Base-by-base conservation (phyloP, 1,140 invertebrate genomes). In the Thaumetopoea pityocampa region DNA sequence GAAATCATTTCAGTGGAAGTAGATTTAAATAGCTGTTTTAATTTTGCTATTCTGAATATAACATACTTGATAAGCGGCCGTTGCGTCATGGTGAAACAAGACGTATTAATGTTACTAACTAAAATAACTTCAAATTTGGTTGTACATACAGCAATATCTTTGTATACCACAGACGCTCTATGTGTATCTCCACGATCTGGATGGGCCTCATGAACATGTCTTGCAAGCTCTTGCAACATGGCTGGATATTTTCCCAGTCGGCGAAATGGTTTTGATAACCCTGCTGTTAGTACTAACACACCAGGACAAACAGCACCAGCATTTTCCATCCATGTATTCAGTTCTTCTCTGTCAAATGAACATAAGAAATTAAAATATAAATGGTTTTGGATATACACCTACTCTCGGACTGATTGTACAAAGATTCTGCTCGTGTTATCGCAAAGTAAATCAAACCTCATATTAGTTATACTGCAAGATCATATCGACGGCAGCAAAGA, bases 181-280 rank as follows among this genome's bases (percentile, higher is more conserved):
- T 99, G 97, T 1, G 96, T 95, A 70, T 99, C 97, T 1, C 98
- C 98, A 51, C 97, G 87, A 84, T 99, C 98, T 1, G 94, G 90
- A 85, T 99, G 97, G 67, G 91, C 93, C 80, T 98, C 97, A 87
- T 97, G 94, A 17, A 98, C 93, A 71, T 98, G 96, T 45, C 97
- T 87, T 65, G 98, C 96, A 28, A 99, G 82, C 82, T 99, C 98
- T 83, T 98, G 96, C 9, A 99, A 86, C 90, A 95, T 93, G 15
- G 92, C 92, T 3, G 96, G 92, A 79, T 99, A 99, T 73, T 98
- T 98, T 59, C 99, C 96, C 16, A 99, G 83, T 41, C 97, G 90
- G 30, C 96, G 89, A 78, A 99, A 99, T 3, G 97, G 96, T 83
- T 96, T 96, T 49, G 96, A 98, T 5, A 99, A 85, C 1, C 94